These are phyloP conservation scores for Chaitophorus viminalis DNA, from an alignment of 2,888 invertebrate genomes.

Conservation along the genomic window DNA sequence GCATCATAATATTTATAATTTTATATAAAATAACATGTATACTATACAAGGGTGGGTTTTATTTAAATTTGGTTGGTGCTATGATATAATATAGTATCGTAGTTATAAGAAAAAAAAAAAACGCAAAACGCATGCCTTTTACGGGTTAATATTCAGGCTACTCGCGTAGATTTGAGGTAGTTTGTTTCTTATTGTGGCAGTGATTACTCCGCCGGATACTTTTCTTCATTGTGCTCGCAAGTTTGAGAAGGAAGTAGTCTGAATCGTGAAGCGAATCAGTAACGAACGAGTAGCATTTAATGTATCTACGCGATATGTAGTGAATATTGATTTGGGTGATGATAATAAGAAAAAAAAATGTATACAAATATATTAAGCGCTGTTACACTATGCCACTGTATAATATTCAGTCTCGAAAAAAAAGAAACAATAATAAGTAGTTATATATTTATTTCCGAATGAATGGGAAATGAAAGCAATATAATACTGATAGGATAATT, in stretches of 20 bases:
- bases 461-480: background rate
- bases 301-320: background rate
- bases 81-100: too few species aligned
- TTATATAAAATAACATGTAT: background rate
- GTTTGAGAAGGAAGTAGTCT: background rate
- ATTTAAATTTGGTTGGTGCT: too few species aligned
- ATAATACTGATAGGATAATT: background rate
- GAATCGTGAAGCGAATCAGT: too few species aligned
- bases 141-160: too few species aligned
- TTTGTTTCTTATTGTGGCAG: too few species aligned
- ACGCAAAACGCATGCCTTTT: too few species aligned
- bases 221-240: background rate
- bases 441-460: background rate
- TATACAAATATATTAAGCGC: background rate
- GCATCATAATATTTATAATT: background rate
- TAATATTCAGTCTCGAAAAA: background rate
- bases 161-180: too few species aligned
- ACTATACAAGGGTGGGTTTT: background rate
- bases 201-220: background rate
- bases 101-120: too few species aligned
- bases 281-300: background rate
- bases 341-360: background rate
- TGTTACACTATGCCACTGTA: too few species aligned
- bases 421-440: background rate
- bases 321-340: constrained; percentile 8